Evolutionary conservation across 2,888 invertebrate species (phyloP), one percentile per base, ranked within the genome.

Genomic region (Luperina nickerlii): DNA sequence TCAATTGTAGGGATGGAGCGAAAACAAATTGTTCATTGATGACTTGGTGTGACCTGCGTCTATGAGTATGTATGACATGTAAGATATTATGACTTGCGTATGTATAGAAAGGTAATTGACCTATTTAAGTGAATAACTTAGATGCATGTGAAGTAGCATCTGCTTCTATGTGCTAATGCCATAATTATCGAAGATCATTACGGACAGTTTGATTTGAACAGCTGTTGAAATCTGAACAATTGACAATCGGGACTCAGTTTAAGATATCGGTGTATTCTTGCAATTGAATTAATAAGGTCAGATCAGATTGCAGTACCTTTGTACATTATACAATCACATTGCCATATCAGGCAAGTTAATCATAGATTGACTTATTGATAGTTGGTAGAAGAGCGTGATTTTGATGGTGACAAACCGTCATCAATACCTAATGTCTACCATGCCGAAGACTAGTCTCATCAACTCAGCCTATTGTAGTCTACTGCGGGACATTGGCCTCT

Each of bases 1-100:
- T 74, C 75, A 71, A 80, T 74, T 74, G 70, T 74, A 84, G 48
- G 68, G 32, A 24, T n/a, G 32, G 4, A 74, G 84, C 24, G 82
- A 79, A 80, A 74, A 62, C 70, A 85, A 79, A 82, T 84, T 68
- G 60, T 54, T 70, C 66, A 67, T 84, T 80, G 74, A 84, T 80
- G 74, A 85, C 63, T 57, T 45, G 8, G 20, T 71, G 24, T 62
- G 20, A n/a, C 11, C 1, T 54, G 24, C 38, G 73, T 65, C 38
- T 32, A 4, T 42, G 9, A 7, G 42, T 45, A 45, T 32, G 54
- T 74, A 48, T 81, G 74, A 48, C 65, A 72, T 18, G 54, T 67
- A 51, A 42, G 60, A 67, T 67, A 42, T 74, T 66, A 66, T 79
- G 68, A 79, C 69, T 73, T 32, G 45, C 20, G 69, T 51, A 18